Percentiles rank a stretch among this genome's conserved stretches.
These are phyloP conservation scores for Unio pictorum DNA, from an alignment of 2,888 invertebrate species.

Conservation along the genomic window DNA sequence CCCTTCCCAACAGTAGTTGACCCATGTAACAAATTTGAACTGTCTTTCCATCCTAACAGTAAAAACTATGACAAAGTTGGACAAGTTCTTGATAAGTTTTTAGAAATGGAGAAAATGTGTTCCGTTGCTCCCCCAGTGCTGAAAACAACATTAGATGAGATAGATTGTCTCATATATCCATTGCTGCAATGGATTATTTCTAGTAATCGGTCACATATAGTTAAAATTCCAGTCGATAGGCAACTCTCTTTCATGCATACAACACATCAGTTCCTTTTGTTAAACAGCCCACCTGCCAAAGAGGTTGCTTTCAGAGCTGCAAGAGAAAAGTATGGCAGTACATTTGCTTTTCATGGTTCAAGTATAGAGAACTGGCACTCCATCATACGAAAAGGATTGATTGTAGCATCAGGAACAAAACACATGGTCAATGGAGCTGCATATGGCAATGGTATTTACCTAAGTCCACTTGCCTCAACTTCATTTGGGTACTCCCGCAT, in stretches of 20 bases:
- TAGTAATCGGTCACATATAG: conserved; percentile 68
- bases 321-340: conserved; percentile 57
- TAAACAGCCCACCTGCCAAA: conserved; percentile 65
- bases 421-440: conserved; percentile 64
- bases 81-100: conserved; percentile 41
- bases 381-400: conserved; percentile 63
- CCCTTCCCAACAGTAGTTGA: conserved; percentile 66
- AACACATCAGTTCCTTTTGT: conserved; percentile 65
- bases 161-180: conserved; percentile 56
- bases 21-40: conserved; percentile 47
- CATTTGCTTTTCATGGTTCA: conserved; percentile 69
- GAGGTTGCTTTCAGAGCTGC: conserved; percentile 58
- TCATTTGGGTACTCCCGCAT: conserved; percentile 64
- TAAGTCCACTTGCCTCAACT: conserved; percentile 58
- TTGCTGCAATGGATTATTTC: conserved; percentile 67
- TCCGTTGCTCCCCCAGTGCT: conserved; percentile 34
- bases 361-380: conserved; percentile 69
- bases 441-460: conserved; percentile 66
- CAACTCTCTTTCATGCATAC: conserved; percentile 59
- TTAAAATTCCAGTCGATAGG: conserved; percentile 57
- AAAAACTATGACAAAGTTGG: conserved; percentile 50
- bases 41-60: conserved; percentile 60
- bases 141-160: conserved; percentile 47
- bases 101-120: conserved; percentile 52
- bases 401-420: conserved; percentile 65